Base-by-base conservation (phyloP, 2,888 invertebrate genomes). In the Adelognathus sp. region DNA sequence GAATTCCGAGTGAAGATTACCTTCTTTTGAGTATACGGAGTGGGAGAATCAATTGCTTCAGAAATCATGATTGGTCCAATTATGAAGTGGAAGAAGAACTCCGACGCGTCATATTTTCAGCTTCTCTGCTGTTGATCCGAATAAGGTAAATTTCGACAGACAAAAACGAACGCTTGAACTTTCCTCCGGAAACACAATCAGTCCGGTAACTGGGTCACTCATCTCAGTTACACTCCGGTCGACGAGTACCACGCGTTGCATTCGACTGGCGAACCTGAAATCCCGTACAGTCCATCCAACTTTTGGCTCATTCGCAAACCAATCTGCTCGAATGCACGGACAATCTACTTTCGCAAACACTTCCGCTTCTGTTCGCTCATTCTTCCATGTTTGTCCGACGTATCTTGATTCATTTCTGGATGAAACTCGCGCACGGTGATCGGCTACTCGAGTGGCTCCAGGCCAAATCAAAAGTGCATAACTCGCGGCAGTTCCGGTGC, bases 391-490 rank as follows among this genome's bases (percentile, higher is more conserved):
- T 77, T 74, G 70, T 64, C 76, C 36, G 67, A 67, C 71, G 60
- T 66, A 61, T 77, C 69, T 61, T 58, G 77, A 79, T 82, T 70
- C 61, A 77, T 81, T 74, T 72, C 46, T 21, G 24, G 9, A 21
- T 46, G 21, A 60, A 73, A 74, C 58, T 50, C 41, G 54, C 44
- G 44, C 11, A 46, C n/a, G n/a, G n/a, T n/a, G 16, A 46, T 18
- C 27, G 58, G 44, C 33, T 31, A 24, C 21, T 24, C 44, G 58
- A 66, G 71, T 81, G 79, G 79, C 81, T 64, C 50, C 18, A 16
- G 18, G 80, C 79, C 78, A 76, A 79, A 71, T 74, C 74, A 74
- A 76, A 77, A 75, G 61, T 81, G 72, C 74, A 79, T 79, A 81
- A 74, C 52, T 74, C 70, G 11, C 44, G 41, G 6, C n/a, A 29